phyloP scores from a whole-genome alignment of 2,888 invertebrate species.

The Chymomyza fuscimana region DNA sequence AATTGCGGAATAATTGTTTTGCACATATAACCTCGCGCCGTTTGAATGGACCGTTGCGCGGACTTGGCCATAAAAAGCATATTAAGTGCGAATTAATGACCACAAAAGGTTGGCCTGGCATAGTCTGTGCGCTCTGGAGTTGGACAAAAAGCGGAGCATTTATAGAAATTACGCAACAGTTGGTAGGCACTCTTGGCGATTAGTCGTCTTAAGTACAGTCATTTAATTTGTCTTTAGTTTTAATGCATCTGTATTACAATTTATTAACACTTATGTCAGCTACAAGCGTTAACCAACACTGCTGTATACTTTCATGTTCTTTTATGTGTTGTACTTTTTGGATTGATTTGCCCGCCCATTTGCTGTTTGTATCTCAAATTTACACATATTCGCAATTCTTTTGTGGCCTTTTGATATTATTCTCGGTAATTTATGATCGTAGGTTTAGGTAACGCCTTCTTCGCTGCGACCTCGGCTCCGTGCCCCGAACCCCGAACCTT shows the following conservation, averaged over 20 bases:
- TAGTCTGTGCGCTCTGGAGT: constrained; percentile 16
- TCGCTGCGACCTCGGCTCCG: constrained; percentile 3
- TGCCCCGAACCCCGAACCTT: not conserved
- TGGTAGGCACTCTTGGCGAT: constrained; percentile 49
- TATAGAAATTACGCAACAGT: constrained; percentile 38
- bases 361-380: not conserved
- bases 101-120: constrained; percentile 62
- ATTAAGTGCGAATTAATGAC: constrained; percentile 75
- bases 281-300: not conserved
- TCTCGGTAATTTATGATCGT: not conserved
- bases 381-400: constrained; percentile 1
- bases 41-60: constrained; percentile 53
- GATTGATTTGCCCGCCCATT: constrained; percentile 1
- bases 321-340: not conserved
- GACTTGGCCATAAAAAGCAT: constrained; percentile 68
- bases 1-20: constrained; percentile 75
- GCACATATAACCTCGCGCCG: constrained; percentile 73
- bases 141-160: constrained; percentile 60
- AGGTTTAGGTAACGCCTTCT: constrained; percentile 2
- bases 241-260: constrained; percentile 74
- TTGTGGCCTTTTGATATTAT: not conserved
- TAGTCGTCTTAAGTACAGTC: constrained; percentile 69
- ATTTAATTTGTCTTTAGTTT: constrained; percentile 72
- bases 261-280: constrained; percentile 60
- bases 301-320: not conserved